phyloP scores from a whole-genome alignment of 2,888 invertebrate genomes.

The Helobdella robusta region DNA sequence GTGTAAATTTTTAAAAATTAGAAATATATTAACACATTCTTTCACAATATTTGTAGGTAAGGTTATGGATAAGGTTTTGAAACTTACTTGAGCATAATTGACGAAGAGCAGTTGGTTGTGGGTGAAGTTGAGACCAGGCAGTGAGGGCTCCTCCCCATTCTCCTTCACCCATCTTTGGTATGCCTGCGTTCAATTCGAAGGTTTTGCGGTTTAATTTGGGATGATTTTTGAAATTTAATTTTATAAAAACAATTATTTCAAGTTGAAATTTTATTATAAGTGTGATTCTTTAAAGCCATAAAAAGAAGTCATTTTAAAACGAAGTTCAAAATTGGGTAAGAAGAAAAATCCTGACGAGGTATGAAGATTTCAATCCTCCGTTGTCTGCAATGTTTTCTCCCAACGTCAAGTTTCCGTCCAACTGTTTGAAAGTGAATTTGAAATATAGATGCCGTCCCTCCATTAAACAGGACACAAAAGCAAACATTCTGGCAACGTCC shows the following conservation, averaged over 20 bases:
- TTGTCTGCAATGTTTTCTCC: slow-evolving; percentile 91
- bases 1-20: no score
- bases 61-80: no score
- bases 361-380: slow-evolving; percentile 82
- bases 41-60: no score
- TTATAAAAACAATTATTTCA: no score
- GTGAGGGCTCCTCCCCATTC: slow-evolving; percentile 37
- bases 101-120: slow-evolving; percentile 41
- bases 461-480: no score
- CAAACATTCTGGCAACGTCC: no score
- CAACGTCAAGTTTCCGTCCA: slow-evolving; percentile 81
- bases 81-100: slow-evolving; percentile 41
- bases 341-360: no score
- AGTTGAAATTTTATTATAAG: neutral
- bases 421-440: slow-evolving; percentile 34
- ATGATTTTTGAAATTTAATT: no score
- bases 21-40: no score
- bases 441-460: neutral
- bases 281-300: neutral
- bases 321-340: slow-evolving; percentile 34
- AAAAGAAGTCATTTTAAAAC: neutral
- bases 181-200: slow-evolving; percentile 35
- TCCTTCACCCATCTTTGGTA: slow-evolving; percentile 38
- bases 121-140: slow-evolving; percentile 40
- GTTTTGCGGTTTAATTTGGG: neutral